A percentile compares a stretch with the other conserved stretches of the same genome.
These are phyloP conservation scores for Theretra japonica DNA, from an alignment of 2,888 invertebrate genomes.

Conservation along the genomic window DNA sequence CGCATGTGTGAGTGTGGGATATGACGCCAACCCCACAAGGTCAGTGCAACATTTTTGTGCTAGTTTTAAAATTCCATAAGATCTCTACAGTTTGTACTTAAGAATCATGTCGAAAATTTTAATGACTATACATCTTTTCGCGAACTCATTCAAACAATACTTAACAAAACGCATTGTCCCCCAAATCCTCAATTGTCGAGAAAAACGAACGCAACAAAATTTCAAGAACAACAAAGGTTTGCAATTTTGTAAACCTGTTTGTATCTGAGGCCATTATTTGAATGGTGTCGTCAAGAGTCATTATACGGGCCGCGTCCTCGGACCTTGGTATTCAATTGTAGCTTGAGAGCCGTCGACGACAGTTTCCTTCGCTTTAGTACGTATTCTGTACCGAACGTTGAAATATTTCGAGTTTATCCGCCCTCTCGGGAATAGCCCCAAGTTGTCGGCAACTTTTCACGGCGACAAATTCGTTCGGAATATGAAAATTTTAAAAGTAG, in stretches of 20 bases:
- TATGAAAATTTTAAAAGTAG: slow-evolving; percentile 12
- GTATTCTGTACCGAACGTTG: slow-evolving; percentile 38
- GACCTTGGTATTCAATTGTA: slow-evolving; percentile 47
- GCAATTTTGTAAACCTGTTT: slow-evolving; percentile 38
- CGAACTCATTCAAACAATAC: too few species aligned
- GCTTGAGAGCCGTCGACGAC: slow-evolving; percentile 43
- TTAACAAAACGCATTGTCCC: too few species aligned
- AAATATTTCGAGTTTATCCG: slow-evolving; percentile 40
- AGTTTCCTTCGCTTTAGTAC: slow-evolving; percentile 42
- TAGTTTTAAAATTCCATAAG: too few species aligned
- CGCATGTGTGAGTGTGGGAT: too few species aligned
- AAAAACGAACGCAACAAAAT: neutral
- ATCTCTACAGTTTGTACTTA: too few species aligned
- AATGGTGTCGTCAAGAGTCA: slow-evolving; percentile 38
- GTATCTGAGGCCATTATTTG: slow-evolving; percentile 39
- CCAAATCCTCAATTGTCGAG: neutral
- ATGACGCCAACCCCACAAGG: too few species aligned
- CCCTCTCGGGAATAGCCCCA: neutral
- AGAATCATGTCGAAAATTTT: too few species aligned
- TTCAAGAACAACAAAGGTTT: slow-evolving; percentile 27
- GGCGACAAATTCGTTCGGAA: neutral
- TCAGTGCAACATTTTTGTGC: too few species aligned
- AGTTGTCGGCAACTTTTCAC: slow-evolving; percentile 10
- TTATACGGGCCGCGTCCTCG: slow-evolving; percentile 10
- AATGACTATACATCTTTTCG: too few species aligned